These are phyloP conservation scores for Manis javanica DNA, from an alignment of 2,797 vertebrate genomes.

Conservation along the genomic window DNA sequence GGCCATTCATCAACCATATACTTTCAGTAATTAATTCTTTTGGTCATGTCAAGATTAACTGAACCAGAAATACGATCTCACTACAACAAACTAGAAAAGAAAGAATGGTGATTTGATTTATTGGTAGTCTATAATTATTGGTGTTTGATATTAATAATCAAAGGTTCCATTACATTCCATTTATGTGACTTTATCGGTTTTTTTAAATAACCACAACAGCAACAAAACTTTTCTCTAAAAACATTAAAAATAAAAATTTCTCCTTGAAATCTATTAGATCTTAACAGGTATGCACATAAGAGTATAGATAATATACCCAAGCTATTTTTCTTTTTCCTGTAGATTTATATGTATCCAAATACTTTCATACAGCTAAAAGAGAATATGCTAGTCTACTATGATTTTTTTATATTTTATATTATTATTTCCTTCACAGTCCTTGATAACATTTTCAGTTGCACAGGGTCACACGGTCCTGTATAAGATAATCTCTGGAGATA, in stretches of 20 bases:
- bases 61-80: constrained; percentile 70
- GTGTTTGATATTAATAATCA: constrained; percentile 6
- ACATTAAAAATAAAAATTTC: neutral
- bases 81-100: neutral
- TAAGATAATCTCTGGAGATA: constrained; percentile 20
- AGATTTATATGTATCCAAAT: neutral
- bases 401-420: neutral
- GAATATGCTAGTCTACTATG: neutral
- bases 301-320: neutral
- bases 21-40: constrained; percentile 73
- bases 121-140: neutral
- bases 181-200: neutral
- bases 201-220: neutral
- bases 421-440: neutral
- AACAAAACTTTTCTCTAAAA: neutral
- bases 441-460: neutral
- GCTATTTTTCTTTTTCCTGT: neutral
- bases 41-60: constrained; percentile 74
- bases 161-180: neutral
- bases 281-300: neutral
- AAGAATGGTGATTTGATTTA: neutral
- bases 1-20: constrained; percentile 62
- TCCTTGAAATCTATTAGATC: neutral
- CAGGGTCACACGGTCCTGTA: neutral
- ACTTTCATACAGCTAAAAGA: neutral